Evolutionary conservation across 2,888 invertebrate species (phyloP), one percentile per base, ranked within the genome.

Genomic region (Apotomis betuletana): DNA sequence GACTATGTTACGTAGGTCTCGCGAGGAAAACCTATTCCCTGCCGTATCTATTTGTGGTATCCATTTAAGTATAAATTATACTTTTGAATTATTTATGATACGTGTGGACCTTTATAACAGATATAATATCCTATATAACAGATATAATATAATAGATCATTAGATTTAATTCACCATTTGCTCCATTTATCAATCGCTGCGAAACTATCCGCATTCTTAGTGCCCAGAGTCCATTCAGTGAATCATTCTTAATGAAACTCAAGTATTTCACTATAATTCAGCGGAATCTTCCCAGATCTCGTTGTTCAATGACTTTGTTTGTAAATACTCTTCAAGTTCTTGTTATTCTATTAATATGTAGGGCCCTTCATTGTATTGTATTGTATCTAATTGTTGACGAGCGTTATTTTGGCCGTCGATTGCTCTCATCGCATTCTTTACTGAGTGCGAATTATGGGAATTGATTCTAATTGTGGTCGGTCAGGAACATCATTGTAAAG

Each of bases 381-480:
- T 69, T 63, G 60, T 69, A 73, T 61, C 64, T 36, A 52, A 36
- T 15, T 67, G 75, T 79, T 80, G 74, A 78, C 80, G 77, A 74
- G 79, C 80, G 59, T 83, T 82, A 81, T 83, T 84, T 81, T 81
- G 75, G 77, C 77, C 80, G 73, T 69, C 70, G 74, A 75, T 75
- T 77, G 71, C 71, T 71, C 70, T 74, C 77, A 49, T 57, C 51
- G 36, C n/a, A 69, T 61, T 77, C 77, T 81, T 80, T 77, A 82
- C 83, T 78, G 80, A 78, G 75, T 77, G 78, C 81, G 77, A 83
- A 83, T 80, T 80, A 79, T 80, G 79, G 78, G 80, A 86, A 85
- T 84, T 77, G 83, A 83, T 77, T 78, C 82, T 84, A 85, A 89
- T 87, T 86, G 82, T 76, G 75, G 73, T 57, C 75, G 75, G 12